Base-by-base conservation (phyloP, 2,797 vertebrate genomes). In the Micromesistius poutassou region DNA sequence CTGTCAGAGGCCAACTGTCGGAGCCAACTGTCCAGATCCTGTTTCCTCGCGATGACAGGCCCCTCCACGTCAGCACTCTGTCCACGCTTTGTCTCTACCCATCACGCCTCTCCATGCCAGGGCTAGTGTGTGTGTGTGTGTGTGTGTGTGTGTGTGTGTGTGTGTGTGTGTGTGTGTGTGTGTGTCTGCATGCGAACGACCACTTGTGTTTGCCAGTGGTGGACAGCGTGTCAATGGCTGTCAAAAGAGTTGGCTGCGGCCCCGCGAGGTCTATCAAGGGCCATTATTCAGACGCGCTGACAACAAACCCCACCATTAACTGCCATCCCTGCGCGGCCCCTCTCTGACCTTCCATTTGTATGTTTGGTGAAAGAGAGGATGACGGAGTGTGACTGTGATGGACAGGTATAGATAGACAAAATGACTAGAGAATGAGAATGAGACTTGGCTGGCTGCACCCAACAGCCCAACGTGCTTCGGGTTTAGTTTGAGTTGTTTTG, bases 1-100 rank as follows among this genome's bases (percentile, higher is more conserved):
- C 88, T 89, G 84, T 88, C 83, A 76, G 50, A 22, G 50, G 76
- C 88, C 89, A 87, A 85, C 86, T 87, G 86, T 88, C 79, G 77
- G 5, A 22, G 82, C 84, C 88, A 87, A 88, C 86, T 90, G 89
- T 86, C 82, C 50, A 2, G 87, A 81, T 84, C 82, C 81, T 76
- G 81, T 80, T 86, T 85, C 77, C 50, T 19, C 19, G 50, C 62
- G 73, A 88, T 87, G 89, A 91, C 80, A 74, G 79, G 77, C 81
- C 82, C 33, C 46, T 78, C 78, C 84, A 82, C 86, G 87, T 90
- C 86, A 87, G 90, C 87, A 78, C 50, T 55, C 50, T 55, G 50
- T 55, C 16, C 50, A 55, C 19, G 76, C 91, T 86, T 75, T 88
- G 88, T 91, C 84, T 81, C 79, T 16, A 76, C 50, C 50, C 50